Percentiles rank a stretch among this genome's conserved stretches.
Evolutionary conservation across 2,797 vertebrate genomes (phyloP).

Genomic region (Sphaeramia orbicularis): DNA sequence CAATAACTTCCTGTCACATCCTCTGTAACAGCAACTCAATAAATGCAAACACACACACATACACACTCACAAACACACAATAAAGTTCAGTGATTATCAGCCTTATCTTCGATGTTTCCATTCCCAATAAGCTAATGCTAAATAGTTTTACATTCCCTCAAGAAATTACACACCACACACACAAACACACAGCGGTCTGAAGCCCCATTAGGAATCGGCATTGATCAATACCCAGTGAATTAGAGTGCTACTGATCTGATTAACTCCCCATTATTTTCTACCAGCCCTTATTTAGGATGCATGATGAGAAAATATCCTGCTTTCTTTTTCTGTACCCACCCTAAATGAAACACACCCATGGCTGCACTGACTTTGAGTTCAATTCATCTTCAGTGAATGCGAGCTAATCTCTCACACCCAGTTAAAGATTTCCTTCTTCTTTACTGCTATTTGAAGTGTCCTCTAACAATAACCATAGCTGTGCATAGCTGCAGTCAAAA

Average conservation of each 20-base stretch:
- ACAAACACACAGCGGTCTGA: conserved; percentile 50
- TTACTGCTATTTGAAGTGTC: background rate
- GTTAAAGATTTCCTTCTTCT: background rate
- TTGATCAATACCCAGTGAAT: conserved; percentile 96
- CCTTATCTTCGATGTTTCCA: conserved; percentile 23
- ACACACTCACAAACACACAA: conserved; percentile 10
- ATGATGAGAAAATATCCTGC: conserved; percentile 92
- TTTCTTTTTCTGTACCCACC: conserved; percentile 87
- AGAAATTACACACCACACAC: conserved; percentile 41
- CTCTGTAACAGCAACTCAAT: no score
- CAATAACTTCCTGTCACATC: no score
- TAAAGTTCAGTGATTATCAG: conserved; percentile 32
- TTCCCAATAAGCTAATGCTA: conserved; percentile 41
- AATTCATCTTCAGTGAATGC: conserved; percentile 9
- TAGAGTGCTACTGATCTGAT: conserved; percentile 97
- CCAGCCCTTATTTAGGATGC: conserved; percentile 91
- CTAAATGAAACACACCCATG: conserved; percentile 90
- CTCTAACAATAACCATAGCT: conserved; percentile 9
- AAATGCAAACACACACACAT: conserved; percentile 9
- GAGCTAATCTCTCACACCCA: background rate
- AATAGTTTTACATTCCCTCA: conserved; percentile 20
- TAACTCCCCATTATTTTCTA: conserved; percentile 98
- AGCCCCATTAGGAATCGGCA: conserved; percentile 92
- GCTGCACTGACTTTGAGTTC: background rate
- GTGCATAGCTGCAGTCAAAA: background rate